Evolutionary conservation across 2,888 invertebrate genomes (phyloP).

Genomic region (Mayetiola destructor): DNA sequence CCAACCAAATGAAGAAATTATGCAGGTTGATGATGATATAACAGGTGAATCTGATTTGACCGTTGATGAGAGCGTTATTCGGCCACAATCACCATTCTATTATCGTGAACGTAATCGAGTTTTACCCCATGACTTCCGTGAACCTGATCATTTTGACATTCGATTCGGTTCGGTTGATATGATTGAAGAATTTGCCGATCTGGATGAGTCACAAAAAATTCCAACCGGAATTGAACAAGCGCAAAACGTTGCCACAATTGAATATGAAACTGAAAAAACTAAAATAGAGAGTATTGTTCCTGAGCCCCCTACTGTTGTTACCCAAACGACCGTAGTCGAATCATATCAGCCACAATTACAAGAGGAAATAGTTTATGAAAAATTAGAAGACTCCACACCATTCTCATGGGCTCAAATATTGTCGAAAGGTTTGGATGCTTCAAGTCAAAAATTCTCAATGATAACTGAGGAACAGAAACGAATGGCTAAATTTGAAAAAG

Average conservation of each 20-base stretch:
- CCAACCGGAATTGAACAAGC: neutral
- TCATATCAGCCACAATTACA: slow-evolving; percentile 13
- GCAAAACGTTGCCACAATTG: too few relatives aligned
- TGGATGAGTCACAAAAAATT: neutral
- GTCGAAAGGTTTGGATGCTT: slow-evolving; percentile 46
- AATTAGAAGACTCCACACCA: slow-evolving; percentile 16
- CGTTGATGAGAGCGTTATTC: neutral
- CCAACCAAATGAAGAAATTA: too few relatives aligned
- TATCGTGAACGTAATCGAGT: neutral
- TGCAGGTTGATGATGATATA: too few relatives aligned
- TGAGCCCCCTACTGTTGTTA: neutral
- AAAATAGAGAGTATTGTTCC: neutral
- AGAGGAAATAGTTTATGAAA: neutral
- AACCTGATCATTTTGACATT: neutral
- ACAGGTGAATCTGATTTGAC: too few relatives aligned
- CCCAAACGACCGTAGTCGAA: neutral
- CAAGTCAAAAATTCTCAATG: slow-evolving; percentile 26
- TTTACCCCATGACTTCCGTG: neutral
- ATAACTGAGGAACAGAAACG: neutral
- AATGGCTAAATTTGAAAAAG: slow-evolving; percentile 18
- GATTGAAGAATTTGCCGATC: slow-evolving; percentile 7
- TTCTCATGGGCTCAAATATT: slow-evolving; percentile 59
- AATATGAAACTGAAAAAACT: too few relatives aligned
- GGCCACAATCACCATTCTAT: slow-evolving; percentile 1
- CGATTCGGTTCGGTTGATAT: slow-evolving; percentile 16